These are phyloP conservation scores for Tachyglossus aculeatus DNA, from an alignment of 2,797 vertebrate genomes.

Conservation along the genomic window DNA sequence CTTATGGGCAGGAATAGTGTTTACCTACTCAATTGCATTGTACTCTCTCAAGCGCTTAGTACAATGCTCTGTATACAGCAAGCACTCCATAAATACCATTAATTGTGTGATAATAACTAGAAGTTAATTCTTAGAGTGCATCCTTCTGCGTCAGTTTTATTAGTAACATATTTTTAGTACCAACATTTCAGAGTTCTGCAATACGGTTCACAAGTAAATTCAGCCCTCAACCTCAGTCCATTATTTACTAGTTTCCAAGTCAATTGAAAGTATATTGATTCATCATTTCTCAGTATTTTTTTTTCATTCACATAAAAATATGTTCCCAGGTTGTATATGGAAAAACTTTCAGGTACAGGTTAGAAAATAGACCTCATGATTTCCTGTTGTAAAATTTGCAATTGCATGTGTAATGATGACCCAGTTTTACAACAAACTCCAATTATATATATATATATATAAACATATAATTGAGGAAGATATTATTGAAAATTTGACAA, in stretches of 20 bases:
- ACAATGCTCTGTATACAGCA: no score
- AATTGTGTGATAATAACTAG: no score
- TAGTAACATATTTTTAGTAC: no score
- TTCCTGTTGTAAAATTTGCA: conserved; percentile 19
- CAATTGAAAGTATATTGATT: conserved; percentile 16
- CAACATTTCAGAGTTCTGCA: conserved; percentile 15
- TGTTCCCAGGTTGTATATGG: not conserved
- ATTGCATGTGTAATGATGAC: not conserved
- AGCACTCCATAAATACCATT: no score
- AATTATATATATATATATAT: not conserved
- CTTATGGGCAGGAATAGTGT: no score
- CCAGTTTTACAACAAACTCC: not conserved
- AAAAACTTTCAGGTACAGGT: conserved; percentile 11
- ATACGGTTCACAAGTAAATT: conserved; percentile 25
- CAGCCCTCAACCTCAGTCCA: not conserved
- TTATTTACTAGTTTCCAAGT: conserved; percentile 6
- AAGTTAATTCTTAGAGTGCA: no score
- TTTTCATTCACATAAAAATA: conserved; percentile 10
- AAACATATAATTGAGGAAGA: conserved; percentile 16
- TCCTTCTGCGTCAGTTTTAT: no score
- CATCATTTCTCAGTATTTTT: conserved; percentile 20
- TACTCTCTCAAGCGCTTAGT: no score
- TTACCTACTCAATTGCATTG: no score
- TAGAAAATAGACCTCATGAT: conserved; percentile 10
- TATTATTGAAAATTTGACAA: conserved; percentile 5